phyloP scores from a whole-genome alignment of 2,888 invertebrate species.

The Tenthredo amoena region DNA sequence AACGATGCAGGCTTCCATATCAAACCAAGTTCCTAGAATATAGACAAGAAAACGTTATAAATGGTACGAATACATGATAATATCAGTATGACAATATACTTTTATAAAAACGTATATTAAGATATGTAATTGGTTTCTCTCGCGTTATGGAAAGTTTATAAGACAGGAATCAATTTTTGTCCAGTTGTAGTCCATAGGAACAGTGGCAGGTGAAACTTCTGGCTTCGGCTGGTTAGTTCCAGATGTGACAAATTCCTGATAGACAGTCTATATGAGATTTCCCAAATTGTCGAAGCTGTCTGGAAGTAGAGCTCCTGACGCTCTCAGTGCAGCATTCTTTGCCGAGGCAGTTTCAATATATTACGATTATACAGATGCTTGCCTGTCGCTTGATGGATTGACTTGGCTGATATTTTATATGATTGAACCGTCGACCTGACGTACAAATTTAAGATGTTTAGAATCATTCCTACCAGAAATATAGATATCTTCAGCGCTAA shows the following conservation, averaged over 20 bases:
- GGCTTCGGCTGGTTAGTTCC: conserved; percentile 93
- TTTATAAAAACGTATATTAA: too few species aligned
- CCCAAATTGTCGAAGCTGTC: conserved; percentile 95
- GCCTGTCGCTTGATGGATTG: too few species aligned
- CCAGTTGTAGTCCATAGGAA: conserved; percentile 99
- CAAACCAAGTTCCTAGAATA: conserved; percentile 91
- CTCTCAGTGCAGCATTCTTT: conserved; percentile 92
- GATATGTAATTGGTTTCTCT: too few species aligned
- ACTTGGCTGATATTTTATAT: too few species aligned
- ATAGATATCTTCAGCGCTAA: too few species aligned
- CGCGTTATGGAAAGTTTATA: background rate
- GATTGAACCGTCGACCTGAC: too few species aligned
- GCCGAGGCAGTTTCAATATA: conserved; percentile 91
- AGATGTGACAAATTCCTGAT: conserved; percentile 87
- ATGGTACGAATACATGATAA: background rate
- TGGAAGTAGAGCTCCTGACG: conserved; percentile 94
- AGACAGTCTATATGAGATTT: conserved; percentile 87
- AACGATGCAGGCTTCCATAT: conserved; percentile 99
- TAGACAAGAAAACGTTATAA: background rate
- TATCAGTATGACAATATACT: background rate
- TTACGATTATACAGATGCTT: too few species aligned
- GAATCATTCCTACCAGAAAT: too few species aligned
- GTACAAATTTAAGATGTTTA: too few species aligned
- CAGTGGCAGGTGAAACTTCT: conserved; percentile 98
- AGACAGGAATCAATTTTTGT: conserved; percentile 84